These are phyloP conservation scores for Sebastes itinus DNA, from an alignment of 2,797 vertebrate genomes.

Conservation along the genomic window DNA sequence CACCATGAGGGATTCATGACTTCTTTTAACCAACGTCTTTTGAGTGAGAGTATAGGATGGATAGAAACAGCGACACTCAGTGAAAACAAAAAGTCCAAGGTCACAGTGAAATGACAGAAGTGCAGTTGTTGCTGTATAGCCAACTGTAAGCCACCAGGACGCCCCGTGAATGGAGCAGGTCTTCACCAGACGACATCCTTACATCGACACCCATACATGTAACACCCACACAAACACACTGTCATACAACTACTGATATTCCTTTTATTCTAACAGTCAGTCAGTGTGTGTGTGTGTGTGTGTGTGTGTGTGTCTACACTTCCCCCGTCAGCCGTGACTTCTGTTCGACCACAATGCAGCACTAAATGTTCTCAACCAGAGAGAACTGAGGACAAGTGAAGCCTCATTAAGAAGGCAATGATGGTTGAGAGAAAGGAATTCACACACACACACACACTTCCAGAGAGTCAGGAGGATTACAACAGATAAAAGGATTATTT, in stretches of 20 bases:
- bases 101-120: too few species aligned
- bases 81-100: too few species aligned
- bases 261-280: not conserved
- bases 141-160: not conserved
- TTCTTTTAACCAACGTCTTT: not conserved
- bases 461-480: not conserved
- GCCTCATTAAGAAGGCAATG: constrained; percentile 27
- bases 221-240: too few species aligned
- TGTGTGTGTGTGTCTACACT: not conserved
- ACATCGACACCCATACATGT: not conserved
- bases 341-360: constrained; percentile 1
- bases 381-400: not conserved
- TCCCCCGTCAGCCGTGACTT: not conserved
- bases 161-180: not conserved
- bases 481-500: not conserved
- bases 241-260: too few species aligned
- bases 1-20: not conserved
- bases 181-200: not conserved
- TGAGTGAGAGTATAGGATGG: too few species aligned
- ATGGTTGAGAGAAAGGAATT: constrained; percentile 1
- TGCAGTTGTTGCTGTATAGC: too few species aligned
- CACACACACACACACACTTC: not conserved
- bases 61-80: too few species aligned
- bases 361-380: constrained; percentile 5
- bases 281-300: not conserved